Evolutionary conservation across 2,113 vertebrate genomes (phyloP), one percentile per base, ranked within the genome.

Genomic region (Capreolus pygargus): DNA sequence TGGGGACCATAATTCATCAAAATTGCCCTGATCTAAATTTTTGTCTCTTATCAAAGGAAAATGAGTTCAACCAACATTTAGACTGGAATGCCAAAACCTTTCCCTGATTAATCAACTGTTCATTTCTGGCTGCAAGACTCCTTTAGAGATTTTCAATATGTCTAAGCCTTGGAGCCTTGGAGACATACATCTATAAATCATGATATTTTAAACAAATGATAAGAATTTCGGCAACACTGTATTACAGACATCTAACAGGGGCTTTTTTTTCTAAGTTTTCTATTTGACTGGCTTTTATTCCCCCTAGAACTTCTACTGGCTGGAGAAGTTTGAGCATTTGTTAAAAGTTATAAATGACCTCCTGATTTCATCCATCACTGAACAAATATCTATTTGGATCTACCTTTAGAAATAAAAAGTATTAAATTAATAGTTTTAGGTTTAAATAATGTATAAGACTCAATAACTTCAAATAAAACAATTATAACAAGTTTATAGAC

Each of bases 381-480:
- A 86, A 45, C 30, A 70, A 95, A 95, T 39, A 45, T 57, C 19
- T 82, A 61, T 52, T 83, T 67, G 91, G 21, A 28, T 93, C 89
- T 97, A 45, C 30, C n/a, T 86, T 95, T 36, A 98, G 47, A 78
- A 95, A 82, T 1, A 43, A 97, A 64, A 52, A 60, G 39, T 92
- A 74, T 50, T 70, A 84, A 97, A 4, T 61, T 50, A 94, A 82
- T 93, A 96, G 86, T 96, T 98, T 97, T 23, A 96, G 57, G 16
- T 96, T 74, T 93, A 94, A 97, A 96, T 19, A 7, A 58, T 86
- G 5, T 61, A 7, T 5, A 81, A 70, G 6, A 83, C 43, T 58
- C 83, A 89, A 86, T 83, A 50, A 98, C 93, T 87, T 97, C 86
- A 97, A 94, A 97, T 95, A 93, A 92, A 97, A 27, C 27, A 52